These are phyloP conservation scores for Chorisops tibialis DNA, from an alignment of 2,888 invertebrate genomes.

Conservation along the genomic window DNA sequence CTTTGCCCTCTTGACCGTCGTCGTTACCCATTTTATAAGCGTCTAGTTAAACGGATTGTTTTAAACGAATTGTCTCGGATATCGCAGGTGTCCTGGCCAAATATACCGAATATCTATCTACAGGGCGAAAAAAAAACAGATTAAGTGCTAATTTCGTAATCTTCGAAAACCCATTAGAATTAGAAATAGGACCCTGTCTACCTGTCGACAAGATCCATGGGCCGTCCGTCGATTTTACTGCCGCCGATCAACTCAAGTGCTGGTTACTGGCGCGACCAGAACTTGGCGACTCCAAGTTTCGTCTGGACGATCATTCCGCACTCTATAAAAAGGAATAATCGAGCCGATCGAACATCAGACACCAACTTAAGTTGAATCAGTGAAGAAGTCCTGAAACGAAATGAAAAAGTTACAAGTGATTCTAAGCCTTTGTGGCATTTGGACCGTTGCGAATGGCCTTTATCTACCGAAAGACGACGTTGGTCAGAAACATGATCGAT, in stretches of 20 bases:
- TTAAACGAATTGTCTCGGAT: not conserved
- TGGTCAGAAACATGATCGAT: not conserved
- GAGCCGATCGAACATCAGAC: not conserved
- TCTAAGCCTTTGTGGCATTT: not conserved
- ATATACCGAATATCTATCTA: not conserved
- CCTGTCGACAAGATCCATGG: not conserved
- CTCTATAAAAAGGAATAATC: not conserved
- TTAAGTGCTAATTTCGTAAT: constrained; percentile 14
- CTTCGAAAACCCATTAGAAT: constrained; percentile 1
- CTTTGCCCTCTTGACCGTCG: not conserved
- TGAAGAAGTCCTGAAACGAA: not conserved
- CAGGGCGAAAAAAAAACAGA: too few relatives aligned
- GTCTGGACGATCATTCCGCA: not conserved
- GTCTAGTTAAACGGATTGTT: not conserved
- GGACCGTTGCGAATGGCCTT: not conserved
- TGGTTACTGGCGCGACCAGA: constrained; percentile 4
- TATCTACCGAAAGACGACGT: not conserved
- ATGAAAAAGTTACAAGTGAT: not conserved
- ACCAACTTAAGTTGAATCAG: not conserved
- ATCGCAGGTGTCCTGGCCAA: constrained; percentile 1
- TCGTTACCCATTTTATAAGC: not conserved
- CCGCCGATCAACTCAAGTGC: not conserved
- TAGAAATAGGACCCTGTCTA: not conserved
- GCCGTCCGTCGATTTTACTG: not conserved
- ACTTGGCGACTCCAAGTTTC: constrained; percentile 3